Evolutionary conservation across 2,888 invertebrate genomes (phyloP).

Genomic region (Hirtodrosophila trivittata): DNA sequence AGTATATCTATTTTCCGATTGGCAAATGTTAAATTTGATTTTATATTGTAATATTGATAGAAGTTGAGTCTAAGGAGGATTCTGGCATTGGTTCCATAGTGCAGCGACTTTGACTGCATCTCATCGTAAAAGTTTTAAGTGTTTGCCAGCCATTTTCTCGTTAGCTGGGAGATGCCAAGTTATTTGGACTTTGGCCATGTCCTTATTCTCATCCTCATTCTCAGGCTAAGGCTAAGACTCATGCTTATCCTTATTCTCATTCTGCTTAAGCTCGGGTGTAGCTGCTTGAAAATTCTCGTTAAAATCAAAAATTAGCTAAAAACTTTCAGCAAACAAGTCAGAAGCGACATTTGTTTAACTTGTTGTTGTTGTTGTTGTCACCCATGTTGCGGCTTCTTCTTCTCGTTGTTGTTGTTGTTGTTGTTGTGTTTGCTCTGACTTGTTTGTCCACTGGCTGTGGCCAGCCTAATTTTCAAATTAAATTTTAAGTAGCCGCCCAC

Average conservation of each 20-base stretch:
- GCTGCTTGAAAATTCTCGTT: slow-evolving; percentile 66
- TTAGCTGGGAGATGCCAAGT: slow-evolving; percentile 68
- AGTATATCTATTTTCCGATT: background rate
- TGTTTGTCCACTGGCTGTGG: slow-evolving; percentile 42
- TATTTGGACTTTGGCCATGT: slow-evolving; percentile 69
- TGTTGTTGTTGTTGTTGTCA: slow-evolving; percentile 40
- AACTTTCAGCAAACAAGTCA: slow-evolving; percentile 65
- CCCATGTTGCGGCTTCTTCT: slow-evolving; percentile 8
- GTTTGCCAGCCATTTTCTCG: slow-evolving; percentile 77
- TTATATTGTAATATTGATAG: background rate
- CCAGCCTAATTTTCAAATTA: slow-evolving; percentile 62
- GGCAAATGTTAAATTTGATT: background rate
- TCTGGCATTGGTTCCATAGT: slow-evolving; percentile 29
- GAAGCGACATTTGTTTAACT: slow-evolving; percentile 69
- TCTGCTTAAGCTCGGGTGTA: slow-evolving; percentile 9
- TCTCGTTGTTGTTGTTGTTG: background rate
- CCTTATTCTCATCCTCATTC: slow-evolving; percentile 6
- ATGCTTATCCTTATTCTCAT: slow-evolving; percentile 8
- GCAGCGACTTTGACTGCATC: slow-evolving; percentile 46
- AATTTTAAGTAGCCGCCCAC: slow-evolving; percentile 65
- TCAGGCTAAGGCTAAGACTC: background rate
- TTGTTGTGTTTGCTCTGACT: slow-evolving; percentile 16
- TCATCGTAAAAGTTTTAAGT: slow-evolving; percentile 75
- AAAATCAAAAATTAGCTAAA: slow-evolving; percentile 72
- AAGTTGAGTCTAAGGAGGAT: background rate